These are phyloP conservation scores for Lampris incognitus DNA, from an alignment of 2,113 vertebrate genomes.

Conservation along the genomic window DNA sequence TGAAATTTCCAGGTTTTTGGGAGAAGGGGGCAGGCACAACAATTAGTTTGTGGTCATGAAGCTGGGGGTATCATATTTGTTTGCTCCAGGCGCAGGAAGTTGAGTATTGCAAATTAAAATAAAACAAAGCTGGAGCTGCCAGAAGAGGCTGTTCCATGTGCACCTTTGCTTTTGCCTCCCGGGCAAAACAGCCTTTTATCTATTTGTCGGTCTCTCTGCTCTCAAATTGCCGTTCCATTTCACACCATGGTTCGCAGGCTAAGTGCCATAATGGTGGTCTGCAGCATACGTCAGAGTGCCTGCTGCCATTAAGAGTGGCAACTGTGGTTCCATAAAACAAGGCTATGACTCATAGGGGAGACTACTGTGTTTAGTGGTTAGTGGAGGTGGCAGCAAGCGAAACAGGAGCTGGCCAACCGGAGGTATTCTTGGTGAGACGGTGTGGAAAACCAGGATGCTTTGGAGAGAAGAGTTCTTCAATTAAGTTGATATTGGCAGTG, in stretches of 20 bases:
- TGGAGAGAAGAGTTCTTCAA: neutral
- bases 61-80: conserved; percentile 54
- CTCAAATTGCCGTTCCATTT: conserved; percentile 38
- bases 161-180: conserved; percentile 37
- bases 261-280: conserved; percentile 68
- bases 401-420: conserved; percentile 55
- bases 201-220: conserved; percentile 39
- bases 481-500: neutral
- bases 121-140: conserved; percentile 55
- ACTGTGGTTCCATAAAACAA: conserved; percentile 73
- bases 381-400: conserved; percentile 66
- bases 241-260: conserved; percentile 47
- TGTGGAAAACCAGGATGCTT: conserved; percentile 41
- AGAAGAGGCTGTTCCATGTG: conserved; percentile 46
- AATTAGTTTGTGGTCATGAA: conserved; percentile 66
- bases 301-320: conserved; percentile 65
- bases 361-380: conserved; percentile 71
- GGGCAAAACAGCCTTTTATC: conserved; percentile 15
- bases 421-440: conserved; percentile 41
- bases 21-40: conserved; percentile 37
- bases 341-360: conserved; percentile 64
- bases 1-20: conserved; percentile 43
- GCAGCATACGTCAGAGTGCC: conserved; percentile 59
- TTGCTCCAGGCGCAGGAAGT: conserved; percentile 61
- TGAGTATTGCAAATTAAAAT: conserved; percentile 59